Conservation (phyloP, 2,888 invertebrate genomes). For the Lochmaea crataegi region DNA sequence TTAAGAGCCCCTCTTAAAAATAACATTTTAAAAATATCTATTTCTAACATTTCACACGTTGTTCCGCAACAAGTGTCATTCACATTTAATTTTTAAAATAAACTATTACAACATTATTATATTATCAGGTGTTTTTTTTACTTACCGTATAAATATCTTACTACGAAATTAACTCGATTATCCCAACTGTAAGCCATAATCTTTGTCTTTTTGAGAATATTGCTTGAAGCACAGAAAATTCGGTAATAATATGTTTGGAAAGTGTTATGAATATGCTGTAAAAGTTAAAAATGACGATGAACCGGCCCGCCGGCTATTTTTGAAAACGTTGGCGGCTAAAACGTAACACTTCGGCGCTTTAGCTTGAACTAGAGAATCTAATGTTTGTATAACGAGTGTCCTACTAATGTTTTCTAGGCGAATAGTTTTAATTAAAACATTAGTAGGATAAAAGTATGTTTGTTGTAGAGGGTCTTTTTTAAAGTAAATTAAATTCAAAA, state of each 20-base stretch:
- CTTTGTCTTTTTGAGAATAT: conserved; percentile 6
- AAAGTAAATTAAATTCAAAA: neutral
- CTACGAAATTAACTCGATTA: conserved; percentile 84
- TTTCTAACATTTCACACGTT: conserved; percentile 11
- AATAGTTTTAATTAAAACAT: neutral
- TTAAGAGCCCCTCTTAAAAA: conserved; percentile 10
- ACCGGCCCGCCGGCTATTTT: conserved; percentile 52
- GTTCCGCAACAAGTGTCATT: conserved; percentile 27
- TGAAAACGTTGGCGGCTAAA: conserved; percentile 46
- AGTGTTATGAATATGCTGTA: conserved; percentile 44
- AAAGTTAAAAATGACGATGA: conserved; percentile 49
- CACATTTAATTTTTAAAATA: conserved; percentile 19
- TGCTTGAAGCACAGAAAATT: conserved; percentile 8
- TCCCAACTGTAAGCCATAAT: conserved; percentile 86
- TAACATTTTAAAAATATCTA: conserved; percentile 17
- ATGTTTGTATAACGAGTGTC: conserved; percentile 4
- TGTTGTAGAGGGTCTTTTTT: neutral
- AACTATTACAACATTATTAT: conserved; percentile 13
- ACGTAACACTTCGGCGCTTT: conserved; percentile 39
- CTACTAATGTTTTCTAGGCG: neutral
- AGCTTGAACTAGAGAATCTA: conserved; percentile 27
- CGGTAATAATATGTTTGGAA: conserved; percentile 22
- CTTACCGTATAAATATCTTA: conserved; percentile 85
- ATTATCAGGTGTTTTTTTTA: neutral
- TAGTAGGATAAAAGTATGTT: neutral